Base-by-base conservation (phyloP, 2,113 vertebrate species). In the Vidua chalybeata region DNA sequence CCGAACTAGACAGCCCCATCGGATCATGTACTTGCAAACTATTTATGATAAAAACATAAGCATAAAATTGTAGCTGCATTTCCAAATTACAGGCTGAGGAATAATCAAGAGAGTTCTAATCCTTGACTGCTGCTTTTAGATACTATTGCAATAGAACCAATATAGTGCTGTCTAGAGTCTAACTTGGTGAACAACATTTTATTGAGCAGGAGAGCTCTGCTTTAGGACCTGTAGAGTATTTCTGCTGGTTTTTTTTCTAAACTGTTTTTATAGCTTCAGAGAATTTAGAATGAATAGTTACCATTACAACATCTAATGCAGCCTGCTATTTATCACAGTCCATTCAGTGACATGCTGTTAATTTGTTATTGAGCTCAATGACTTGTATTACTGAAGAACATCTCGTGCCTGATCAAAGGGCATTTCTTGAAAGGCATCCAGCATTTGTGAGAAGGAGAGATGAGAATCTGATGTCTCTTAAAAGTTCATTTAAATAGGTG, bases 361-460 rank as follows among this genome's bases (percentile, higher is more conserved):
- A 92, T 94, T 96, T 77, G 63, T 74, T 89, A 74, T 9, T 89
- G 83, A 81, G 52, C 61, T 95, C 83, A 81, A 2, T 63, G 92
- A 84, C 80, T 93, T 93, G 76, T 75, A 67, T 48, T 63, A 75
- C 52, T 81, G 69, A 87, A 78, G 91, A 96, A 86, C 56, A 90
- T 84, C 61, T 81, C 67, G 17, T 84, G 30, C 91, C 94, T 90
- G 51, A 95, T 96, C 68, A 75, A 90, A 96, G 68, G 35, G 9
- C 48, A n/a, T 90, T 96, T 94, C 52, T 90, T 95, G 95, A 92
- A 94, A 95, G 90, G 56, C 64, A 89, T 86, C 76, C 89, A 93
- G 55, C 7, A 1, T 88, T 86, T 81, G 14, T 59, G 68, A 84
- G 83, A 85, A 89, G 88, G 59, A 92, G 83, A 90, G 80, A 93